Evolutionary conservation across 2,113 vertebrate species (phyloP).

Genomic region (Psammodynastes pulverulentus): DNA sequence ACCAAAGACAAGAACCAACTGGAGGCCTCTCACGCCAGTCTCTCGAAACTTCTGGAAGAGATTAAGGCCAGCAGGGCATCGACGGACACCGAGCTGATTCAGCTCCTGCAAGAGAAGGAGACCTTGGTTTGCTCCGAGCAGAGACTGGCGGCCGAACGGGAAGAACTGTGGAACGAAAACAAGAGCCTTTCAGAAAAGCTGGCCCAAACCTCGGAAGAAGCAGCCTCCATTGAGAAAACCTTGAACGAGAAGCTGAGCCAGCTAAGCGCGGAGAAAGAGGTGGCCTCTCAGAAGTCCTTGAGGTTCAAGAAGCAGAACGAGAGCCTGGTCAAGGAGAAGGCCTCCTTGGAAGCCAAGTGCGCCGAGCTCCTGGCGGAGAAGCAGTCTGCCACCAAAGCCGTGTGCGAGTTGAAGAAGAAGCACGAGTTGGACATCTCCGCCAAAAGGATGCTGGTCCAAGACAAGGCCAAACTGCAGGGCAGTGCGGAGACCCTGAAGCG

Average conservation of each 20-base stretch:
- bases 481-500: slow-evolving; percentile 66
- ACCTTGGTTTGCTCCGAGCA: slow-evolving; percentile 71
- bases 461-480: slow-evolving; percentile 69
- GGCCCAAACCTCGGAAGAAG: slow-evolving; percentile 55
- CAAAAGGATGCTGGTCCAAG: slow-evolving; percentile 61
- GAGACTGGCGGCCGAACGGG: slow-evolving; percentile 74
- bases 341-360: slow-evolving; percentile 68
- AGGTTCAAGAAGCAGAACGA: slow-evolving; percentile 73
- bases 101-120: slow-evolving; percentile 85
- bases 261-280: slow-evolving; percentile 75
- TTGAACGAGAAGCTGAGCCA: slow-evolving; percentile 57
- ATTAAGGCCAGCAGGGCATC: slow-evolving; percentile 76
- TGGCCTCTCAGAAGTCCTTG: slow-evolving; percentile 49
- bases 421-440: slow-evolving; percentile 65
- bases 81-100: slow-evolving; percentile 74
- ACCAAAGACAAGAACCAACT: slow-evolving; percentile 71
- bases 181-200: slow-evolving; percentile 71
- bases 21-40: slow-evolving; percentile 69
- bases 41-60: slow-evolving; percentile 79
- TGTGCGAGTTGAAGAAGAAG: slow-evolving; percentile 73
- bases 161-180: slow-evolving; percentile 73
- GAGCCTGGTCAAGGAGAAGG: slow-evolving; percentile 75
- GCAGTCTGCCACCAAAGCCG: slow-evolving; percentile 61
- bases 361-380: slow-evolving; percentile 73
- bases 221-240: slow-evolving; percentile 52